Evolutionary conservation across 2,888 invertebrate species (phyloP).

Genomic region (Latheticus oryzae): DNA sequence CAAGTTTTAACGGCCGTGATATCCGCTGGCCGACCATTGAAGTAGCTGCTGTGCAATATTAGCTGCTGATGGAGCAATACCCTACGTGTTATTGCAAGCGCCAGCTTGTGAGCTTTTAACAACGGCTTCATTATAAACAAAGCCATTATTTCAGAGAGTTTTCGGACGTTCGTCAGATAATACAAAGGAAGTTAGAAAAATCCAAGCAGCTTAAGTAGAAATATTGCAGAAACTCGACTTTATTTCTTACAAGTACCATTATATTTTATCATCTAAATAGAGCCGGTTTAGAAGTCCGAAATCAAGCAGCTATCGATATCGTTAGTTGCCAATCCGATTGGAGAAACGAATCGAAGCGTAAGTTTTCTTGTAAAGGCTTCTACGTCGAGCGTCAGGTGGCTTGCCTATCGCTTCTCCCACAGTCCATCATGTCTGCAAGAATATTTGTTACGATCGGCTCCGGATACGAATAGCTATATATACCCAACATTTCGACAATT

Average conservation of each 20-base stretch:
- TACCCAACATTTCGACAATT: slow-evolving; percentile 53
- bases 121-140: slow-evolving; percentile 49
- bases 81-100: slow-evolving; percentile 47
- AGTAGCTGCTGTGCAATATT: slow-evolving; percentile 42
- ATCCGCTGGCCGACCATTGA: slow-evolving; percentile 41
- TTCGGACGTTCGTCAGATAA: slow-evolving; percentile 31
- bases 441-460: slow-evolving; percentile 57
- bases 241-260: slow-evolving; percentile 17
- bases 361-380: slow-evolving; percentile 47
- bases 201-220: slow-evolving; percentile 16
- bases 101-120: slow-evolving; percentile 47
- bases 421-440: slow-evolving; percentile 60
- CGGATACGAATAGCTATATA: slow-evolving; percentile 52
- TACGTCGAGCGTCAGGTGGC: slow-evolving; percentile 57
- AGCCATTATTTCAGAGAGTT: slow-evolving; percentile 39
- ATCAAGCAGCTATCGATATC: slow-evolving; percentile 42
- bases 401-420: slow-evolving; percentile 59
- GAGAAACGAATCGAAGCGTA: slow-evolving; percentile 51
- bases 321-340: slow-evolving; percentile 54
- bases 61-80: slow-evolving; percentile 47
- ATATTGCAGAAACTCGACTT: not conserved
- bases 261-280: slow-evolving; percentile 25
- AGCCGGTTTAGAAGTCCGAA: slow-evolving; percentile 14
- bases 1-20: slow-evolving; percentile 43
- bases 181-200: slow-evolving; percentile 11